Base-by-base conservation (phyloP, 2,888 invertebrate species). In the Harpalus rubripes region DNA sequence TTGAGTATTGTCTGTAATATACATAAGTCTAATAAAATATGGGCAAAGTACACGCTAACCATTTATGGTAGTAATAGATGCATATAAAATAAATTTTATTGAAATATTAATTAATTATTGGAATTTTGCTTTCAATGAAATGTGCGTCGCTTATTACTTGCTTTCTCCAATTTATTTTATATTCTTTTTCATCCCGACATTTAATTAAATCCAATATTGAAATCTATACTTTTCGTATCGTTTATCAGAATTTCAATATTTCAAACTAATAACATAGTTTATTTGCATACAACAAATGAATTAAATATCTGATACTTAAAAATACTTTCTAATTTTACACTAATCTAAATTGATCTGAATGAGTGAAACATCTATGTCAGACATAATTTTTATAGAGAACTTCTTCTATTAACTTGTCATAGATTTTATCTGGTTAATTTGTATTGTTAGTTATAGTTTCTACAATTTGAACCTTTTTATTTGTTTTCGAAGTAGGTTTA, bases 251-350 rank as follows among this genome's bases (percentile, higher is more conserved):
- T 39, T 39, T 68, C 15, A 68, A 68, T 41, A 39, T 39, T 39
- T 68, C 15, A 68, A 68, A 63, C 63, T 63, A 22, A 63, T 63
- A 63, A 18, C 32, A 32, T 63, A 6, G n/a, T 68, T 39, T 68
- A 68, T 68, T 68, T 68, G 39, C 68, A 68, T 68, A 32, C 12
- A 32, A 32, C 12, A 32, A 68, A 39, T 68, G 15, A 68, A 39
- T 68, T 26, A 68, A 68, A 68, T n/a, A 68, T 39, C 68, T 68
- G 26, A 32, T 65, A 65, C 1, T 8, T 63, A 22, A 68, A 39
- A 68, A 39, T 15, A 68, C 68, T 68, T 68, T 68, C 68, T 68
- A 68, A 68, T 39, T 26, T n/a, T 26, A 63, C 39, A 68, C 15
- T 4, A 32, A 65, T 32, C 65, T 68, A 68, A 68, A 68, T 32